phyloP scores from a whole-genome alignment of 1,140 invertebrate species.

The Bilobella aurantiaca region DNA sequence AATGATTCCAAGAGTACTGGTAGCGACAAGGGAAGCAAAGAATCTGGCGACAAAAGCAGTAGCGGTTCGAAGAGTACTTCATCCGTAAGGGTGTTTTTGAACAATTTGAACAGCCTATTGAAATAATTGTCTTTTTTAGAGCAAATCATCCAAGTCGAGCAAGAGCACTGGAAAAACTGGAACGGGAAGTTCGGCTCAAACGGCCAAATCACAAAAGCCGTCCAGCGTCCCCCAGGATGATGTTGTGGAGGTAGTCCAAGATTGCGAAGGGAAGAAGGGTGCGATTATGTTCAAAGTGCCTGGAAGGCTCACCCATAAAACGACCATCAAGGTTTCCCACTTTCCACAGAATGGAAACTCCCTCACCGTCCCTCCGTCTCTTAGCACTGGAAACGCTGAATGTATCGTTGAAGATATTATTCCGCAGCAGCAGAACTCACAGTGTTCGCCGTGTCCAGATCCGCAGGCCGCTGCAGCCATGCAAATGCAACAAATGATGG shows the following conservation, averaged over 20 bases:
- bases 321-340: constrained; percentile 16
- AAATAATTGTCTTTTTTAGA: background rate
- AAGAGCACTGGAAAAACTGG: background rate
- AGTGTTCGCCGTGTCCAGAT: background rate
- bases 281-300: constrained; percentile 6
- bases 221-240: too few relatives aligned
- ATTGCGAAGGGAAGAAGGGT: background rate
- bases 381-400: too few relatives aligned
- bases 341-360: constrained; percentile 5
- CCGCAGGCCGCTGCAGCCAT: background rate
- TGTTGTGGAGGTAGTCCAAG: background rate
- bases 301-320: constrained; percentile 16
- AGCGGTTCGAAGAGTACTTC: background rate
- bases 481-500: constrained; percentile 10
- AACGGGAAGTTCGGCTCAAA: background rate
- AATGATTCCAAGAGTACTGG: too few relatives aligned
- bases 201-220: too few relatives aligned
- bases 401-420: background rate
- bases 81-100: too few relatives aligned
- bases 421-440: background rate
- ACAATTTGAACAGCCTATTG: background rate
- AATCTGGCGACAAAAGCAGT: background rate
- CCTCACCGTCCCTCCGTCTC: background rate
- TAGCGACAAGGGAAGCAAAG: too few relatives aligned
- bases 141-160: background rate